Base-by-base conservation (phyloP, 2,113 vertebrate species). In the Halcyon senegalensis region DNA sequence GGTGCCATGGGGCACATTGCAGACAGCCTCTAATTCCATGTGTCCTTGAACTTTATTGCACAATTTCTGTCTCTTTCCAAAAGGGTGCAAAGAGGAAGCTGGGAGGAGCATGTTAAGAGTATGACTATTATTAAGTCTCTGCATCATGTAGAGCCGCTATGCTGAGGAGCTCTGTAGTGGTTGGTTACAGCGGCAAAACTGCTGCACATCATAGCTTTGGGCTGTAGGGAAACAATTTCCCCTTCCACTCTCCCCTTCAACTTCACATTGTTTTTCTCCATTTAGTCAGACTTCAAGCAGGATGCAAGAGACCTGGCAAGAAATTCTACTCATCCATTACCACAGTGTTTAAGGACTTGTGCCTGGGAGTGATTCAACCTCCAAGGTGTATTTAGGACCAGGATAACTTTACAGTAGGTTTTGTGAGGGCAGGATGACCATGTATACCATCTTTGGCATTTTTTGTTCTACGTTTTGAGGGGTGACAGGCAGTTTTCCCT, bases 21-120 rank as follows among this genome's bases (percentile, higher is more conserved):
- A 92, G 60, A 41, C 0, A 17, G 30, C 28, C 53, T 96, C 64
- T 96, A 96, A 95, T 95, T 92, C 60, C 39, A 3, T 85, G 50
- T 74, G 56, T 41, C 79, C 76, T 89, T 93, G 51, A 89, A 78
- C 59, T 88, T 89, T 81, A 58, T 86, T 89, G 64, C 90, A 78
- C 60, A 91, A 89, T 68, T 90, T 92, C 46, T 89, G 60, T 78
- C 68, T 78, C 62, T 60, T 88, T 92, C 92, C 73, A 92, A 74
- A 81, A 87, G 68, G 14, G 43, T 87, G 35, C 21, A 85, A 80
- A 94, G 60, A 87, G 70, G 70, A 93, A 95, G 44, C 55, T 72
- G 78, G 59, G 63, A 79, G 73, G 67, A 93, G 30, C 25, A 77
- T 1, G 0, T 6, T 59, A 19, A 50, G 63, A 69, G 31, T 37